Evolutionary conservation across 1,140 invertebrate species (phyloP).

Genomic region (Tetramorium alpestre): DNA sequence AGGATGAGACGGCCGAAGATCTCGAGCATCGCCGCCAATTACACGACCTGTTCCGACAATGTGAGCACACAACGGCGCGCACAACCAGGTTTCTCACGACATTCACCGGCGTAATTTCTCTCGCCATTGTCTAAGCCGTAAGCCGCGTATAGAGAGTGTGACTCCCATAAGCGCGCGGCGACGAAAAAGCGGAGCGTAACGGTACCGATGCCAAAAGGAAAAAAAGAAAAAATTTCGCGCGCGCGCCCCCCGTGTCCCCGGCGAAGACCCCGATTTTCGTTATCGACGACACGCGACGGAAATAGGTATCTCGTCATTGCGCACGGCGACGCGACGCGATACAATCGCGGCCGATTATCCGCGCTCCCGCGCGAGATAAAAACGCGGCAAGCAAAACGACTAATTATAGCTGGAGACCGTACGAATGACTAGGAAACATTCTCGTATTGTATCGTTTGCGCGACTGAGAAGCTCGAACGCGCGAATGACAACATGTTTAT

Average conservation of each 20-base stretch:
- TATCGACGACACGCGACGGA: constrained; percentile 25
- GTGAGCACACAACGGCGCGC: constrained; percentile 42
- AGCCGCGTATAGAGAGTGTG: constrained; percentile 41
- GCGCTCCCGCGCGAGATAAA: constrained; percentile 41
- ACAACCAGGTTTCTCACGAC: constrained; percentile 68
- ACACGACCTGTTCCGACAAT: constrained; percentile 59
- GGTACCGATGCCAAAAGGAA: not conserved
- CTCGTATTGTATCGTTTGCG: not conserved
- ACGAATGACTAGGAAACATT: not conserved
- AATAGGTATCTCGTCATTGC: constrained; percentile 36
- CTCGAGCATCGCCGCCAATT: constrained; percentile 57
- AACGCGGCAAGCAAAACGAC: not conserved
- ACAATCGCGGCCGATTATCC: constrained; percentile 17
- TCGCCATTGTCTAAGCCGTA: constrained; percentile 68
- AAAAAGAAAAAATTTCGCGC: not conserved
- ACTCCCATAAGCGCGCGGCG: constrained; percentile 14
- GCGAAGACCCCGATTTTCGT: not conserved
- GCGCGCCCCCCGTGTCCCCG: not conserved
- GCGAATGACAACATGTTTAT: not conserved
- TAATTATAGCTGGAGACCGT: constrained; percentile 14
- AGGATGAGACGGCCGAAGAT: constrained; percentile 34
- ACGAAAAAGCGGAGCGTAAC: constrained; percentile 52
- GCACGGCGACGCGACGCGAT: not conserved
- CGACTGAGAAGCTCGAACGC: not conserved
- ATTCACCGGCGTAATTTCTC: constrained; percentile 71